Evolutionary conservation across 2,888 invertebrate species (phyloP).

Genomic region (Leptopilina drosophilae): DNA sequence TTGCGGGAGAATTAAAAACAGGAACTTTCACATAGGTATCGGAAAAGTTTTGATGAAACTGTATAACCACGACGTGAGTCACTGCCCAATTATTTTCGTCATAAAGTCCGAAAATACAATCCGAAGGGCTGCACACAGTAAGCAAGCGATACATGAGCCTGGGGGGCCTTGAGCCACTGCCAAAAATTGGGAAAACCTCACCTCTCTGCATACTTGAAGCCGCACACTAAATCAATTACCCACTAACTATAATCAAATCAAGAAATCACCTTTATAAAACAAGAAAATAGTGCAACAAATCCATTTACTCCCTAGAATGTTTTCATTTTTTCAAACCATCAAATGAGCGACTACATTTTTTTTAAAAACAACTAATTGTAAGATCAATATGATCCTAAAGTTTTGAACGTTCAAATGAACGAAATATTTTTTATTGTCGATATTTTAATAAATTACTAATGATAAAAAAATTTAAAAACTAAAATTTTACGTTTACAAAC

Average conservation of each 20-base stretch:
- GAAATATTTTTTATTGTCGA: too few relatives aligned
- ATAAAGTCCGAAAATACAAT: conserved; percentile 74
- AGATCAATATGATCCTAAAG: too few relatives aligned
- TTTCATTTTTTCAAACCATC: too few relatives aligned
- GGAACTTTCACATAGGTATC: conserved; percentile 15
- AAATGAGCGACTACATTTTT: too few relatives aligned
- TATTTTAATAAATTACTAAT: too few relatives aligned
- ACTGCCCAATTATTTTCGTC: conserved; percentile 73
- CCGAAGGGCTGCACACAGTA: conserved; percentile 66
- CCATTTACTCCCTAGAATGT: too few relatives aligned
- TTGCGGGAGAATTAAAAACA: background rate
- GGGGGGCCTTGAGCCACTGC: conserved; percentile 71
- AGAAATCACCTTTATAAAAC: background rate
- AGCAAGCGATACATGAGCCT: conserved; percentile 54
- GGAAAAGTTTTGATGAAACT: conserved; percentile 31
- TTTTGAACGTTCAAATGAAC: too few relatives aligned
- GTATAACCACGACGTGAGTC: conserved; percentile 64
- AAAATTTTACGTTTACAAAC: too few relatives aligned
- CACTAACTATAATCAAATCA: background rate
- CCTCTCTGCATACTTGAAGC: conserved; percentile 54
- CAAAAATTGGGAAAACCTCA: conserved; percentile 71
- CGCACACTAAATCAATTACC: conserved; percentile 49
- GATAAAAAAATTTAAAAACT: too few relatives aligned
- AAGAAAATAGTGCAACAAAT: too few relatives aligned
- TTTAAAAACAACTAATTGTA: too few relatives aligned